These are phyloP conservation scores for Heloderma charlesbogerti DNA, from an alignment of 2,113 vertebrate genomes.

Conservation along the genomic window DNA sequence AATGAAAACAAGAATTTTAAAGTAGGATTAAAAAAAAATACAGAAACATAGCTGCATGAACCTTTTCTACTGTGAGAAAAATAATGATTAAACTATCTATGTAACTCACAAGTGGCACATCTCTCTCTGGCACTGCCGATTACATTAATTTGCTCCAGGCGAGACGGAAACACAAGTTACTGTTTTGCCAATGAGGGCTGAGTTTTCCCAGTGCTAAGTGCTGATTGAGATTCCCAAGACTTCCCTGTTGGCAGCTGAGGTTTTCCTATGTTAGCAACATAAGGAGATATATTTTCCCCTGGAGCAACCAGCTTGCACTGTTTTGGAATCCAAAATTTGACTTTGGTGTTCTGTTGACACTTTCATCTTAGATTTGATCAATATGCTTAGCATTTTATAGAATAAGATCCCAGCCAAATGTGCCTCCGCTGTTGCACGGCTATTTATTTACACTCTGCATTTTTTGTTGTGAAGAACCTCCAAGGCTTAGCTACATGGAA, in stretches of 20 bases:
- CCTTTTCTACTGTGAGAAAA: not conserved
- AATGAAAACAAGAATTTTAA: not conserved
- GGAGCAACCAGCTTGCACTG: constrained; percentile 39
- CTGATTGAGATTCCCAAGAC: constrained; percentile 42
- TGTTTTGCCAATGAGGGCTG: constrained; percentile 32
- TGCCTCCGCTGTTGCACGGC: not conserved
- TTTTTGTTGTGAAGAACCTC: not conserved
- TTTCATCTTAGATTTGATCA: not conserved
- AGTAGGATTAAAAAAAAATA: not conserved
- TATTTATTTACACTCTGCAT: not conserved
- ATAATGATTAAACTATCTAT: not conserved
- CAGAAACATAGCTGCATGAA: not conserved
- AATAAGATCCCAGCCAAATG: not conserved
- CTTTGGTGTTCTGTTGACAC: not conserved
- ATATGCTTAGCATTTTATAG: not conserved
- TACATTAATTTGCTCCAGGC: constrained; percentile 24
- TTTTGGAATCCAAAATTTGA: constrained; percentile 3
- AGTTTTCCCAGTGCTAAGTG: constrained; percentile 39
- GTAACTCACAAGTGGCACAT: not conserved
- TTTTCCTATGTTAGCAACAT: constrained; percentile 8
- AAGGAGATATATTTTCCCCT: not conserved
- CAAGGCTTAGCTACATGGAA: not conserved
- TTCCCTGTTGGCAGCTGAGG: not conserved
- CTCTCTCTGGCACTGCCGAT: constrained; percentile 6
- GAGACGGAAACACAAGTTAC: constrained; percentile 42